Evolutionary conservation across 2,113 vertebrate genomes (phyloP), one percentile per base, ranked within the genome.

Genomic region (Epinephelus fuscoguttatus): DNA sequence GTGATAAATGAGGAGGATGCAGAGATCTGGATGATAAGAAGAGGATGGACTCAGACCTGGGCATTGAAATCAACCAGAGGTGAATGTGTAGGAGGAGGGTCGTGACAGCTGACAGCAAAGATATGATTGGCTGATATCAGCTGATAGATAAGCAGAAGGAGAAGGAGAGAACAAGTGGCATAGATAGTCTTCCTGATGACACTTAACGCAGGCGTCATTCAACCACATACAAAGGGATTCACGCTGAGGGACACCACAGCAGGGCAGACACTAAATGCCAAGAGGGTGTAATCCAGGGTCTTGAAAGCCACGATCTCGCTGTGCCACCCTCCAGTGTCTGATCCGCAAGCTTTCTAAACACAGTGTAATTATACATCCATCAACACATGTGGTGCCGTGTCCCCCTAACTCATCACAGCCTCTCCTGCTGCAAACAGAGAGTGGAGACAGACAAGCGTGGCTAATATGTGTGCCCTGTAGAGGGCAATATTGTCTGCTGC

Each of bases 401-500:
- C 61, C 72, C 50, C 75, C 80, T 62, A 78, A 75, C 23, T 76
- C 25, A 77, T 88, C 79, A 45, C 30, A 55, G 50, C 59, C 55
- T 47, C 63, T 23, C 57, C 57, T 30, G 6, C 25, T 60, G 6
- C 10, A 62, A 40, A 62, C 60, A 70, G n/a, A 53, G 30, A 53
- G 30, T 25, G 45, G 70, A 21, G 63, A 86, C 59, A 78, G 84
- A 79, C 82, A 84, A 84, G 80, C 91, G 64, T 93, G 91, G 86
- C 88, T 86, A 91, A 91, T 87, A 50, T 73, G 78, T 87, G 30
- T 78, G 90, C 84, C 94, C 95, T 95, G 92, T 91, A 95, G 95
- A 92, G 93, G 94, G 94, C 94, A 92, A 90, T 89, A 92, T 95
- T 95, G 94, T 88, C 91, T 92, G 69, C 82, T 67, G 53, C 47